Evolutionary conservation across 1,140 invertebrate species (phyloP).

Genomic region (Panagrolaimus sp.): DNA sequence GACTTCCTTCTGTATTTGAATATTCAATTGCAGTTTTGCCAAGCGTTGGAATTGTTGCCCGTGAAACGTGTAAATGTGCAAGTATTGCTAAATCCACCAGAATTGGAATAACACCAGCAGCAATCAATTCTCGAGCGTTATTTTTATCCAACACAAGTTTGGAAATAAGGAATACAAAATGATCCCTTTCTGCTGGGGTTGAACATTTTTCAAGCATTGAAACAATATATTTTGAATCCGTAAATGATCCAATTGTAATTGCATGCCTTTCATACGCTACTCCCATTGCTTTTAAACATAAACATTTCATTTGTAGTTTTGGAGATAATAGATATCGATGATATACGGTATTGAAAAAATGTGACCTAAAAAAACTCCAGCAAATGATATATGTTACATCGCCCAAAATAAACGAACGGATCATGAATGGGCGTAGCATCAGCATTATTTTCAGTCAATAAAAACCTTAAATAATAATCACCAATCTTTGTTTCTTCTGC

Average conservation of each 20-base stretch:
- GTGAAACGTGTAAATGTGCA: slow-evolving; percentile 82
- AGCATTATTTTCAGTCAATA: slow-evolving; percentile 78
- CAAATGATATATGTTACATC: too few relatives aligned
- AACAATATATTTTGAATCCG: slow-evolving; percentile 91
- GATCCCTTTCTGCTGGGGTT: slow-evolving; percentile 47
- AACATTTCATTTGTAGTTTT: slow-evolving; percentile 83
- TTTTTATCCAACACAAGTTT: slow-evolving; percentile 63
- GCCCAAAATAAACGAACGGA: slow-evolving; percentile 67
- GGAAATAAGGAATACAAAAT: slow-evolving; percentile 66
- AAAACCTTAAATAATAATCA: slow-evolving; percentile 88
- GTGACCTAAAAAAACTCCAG: slow-evolving; percentile 64
- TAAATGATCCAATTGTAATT: slow-evolving; percentile 92
- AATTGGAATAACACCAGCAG: slow-evolving; percentile 74
- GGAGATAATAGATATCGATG: slow-evolving; percentile 87
- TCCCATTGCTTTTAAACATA: slow-evolving; percentile 88
- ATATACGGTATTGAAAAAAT: slow-evolving; percentile 98
- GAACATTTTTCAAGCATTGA: slow-evolving; percentile 76
- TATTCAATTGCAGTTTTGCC: slow-evolving; percentile 86
- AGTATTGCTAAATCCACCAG: slow-evolving; percentile 87
- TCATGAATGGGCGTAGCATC: slow-evolving; percentile 77
- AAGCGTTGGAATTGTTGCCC: slow-evolving; percentile 64
- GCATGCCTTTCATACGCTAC: slow-evolving; percentile 91
- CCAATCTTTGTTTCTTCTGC: slow-evolving; percentile 95
- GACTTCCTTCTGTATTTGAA: slow-evolving; percentile 67
- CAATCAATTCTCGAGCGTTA: slow-evolving; percentile 84